Conservation (phyloP, 2,888 invertebrate species). For the Phortica magna region DNA sequence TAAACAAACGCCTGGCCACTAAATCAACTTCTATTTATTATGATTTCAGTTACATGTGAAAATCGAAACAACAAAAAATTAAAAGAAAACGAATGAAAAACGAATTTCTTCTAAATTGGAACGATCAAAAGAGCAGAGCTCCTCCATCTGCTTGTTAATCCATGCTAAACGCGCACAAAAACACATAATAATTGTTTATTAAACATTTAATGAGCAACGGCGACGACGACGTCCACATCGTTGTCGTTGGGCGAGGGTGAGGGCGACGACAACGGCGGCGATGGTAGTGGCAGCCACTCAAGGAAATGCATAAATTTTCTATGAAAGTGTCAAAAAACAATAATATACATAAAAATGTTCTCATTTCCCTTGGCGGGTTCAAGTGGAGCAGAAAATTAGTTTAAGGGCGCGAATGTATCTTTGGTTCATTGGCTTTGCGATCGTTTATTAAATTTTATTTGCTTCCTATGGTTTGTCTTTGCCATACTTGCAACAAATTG, state of each 20-base stretch:
- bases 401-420: neutral
- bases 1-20: slow-evolving; percentile 1
- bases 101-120: neutral
- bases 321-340: slow-evolving; percentile 7
- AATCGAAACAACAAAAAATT: neutral
- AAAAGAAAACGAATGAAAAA: neutral
- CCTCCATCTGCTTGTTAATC: slow-evolving; percentile 8
- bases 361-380: neutral
- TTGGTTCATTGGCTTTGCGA: neutral
- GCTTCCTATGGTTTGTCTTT: neutral
- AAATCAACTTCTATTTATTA: slow-evolving; percentile 20
- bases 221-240: neutral
- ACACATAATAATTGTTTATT: slow-evolving; percentile 66
- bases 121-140: slow-evolving; percentile 1
- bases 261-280: no score
- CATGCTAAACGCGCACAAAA: neutral
- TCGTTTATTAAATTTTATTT: neutral
- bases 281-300: neutral
- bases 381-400: slow-evolving; percentile 2
- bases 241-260: no score
- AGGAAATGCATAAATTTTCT: slow-evolving; percentile 1
- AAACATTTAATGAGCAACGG: slow-evolving; percentile 60
- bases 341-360: neutral
- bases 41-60: slow-evolving; percentile 19
- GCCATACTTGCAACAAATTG: neutral